Evolutionary conservation across 2,888 invertebrate genomes (phyloP), one percentile per base, ranked within the genome.

Genomic region (Lasioglossum morio): DNA sequence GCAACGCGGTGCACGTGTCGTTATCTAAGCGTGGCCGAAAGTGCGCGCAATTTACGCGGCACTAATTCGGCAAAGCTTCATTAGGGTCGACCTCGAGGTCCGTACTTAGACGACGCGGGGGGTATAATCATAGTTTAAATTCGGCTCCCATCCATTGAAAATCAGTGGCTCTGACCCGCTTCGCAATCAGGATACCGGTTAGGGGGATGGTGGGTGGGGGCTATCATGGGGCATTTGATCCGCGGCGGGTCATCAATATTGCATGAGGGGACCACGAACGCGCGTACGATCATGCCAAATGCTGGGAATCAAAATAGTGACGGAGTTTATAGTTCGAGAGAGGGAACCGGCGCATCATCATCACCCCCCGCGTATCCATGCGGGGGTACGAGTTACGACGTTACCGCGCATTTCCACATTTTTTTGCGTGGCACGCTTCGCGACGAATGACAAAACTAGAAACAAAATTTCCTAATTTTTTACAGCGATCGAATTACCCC

Each of bases 91-190:
- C 87, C 90, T 89, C 90, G 92, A 94, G 94, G 93, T 94, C 95
- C 93, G 94, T 95, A 94, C 95, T 95, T 95, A 94, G 92, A 89
- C 92, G 90, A 88, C 89, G 90, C 89, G 91, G 91, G 88, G 92
- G 93, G 92, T 93, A 88, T 94, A 95, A 95, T 95, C 94, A 95
- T 95, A 95, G 95, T 95, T 95, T 95, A 95, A 95, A 95, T 94
- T 95, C 94, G 94, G 93, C 92, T 94, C 92, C 93, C 94, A 94
- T 93, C 94, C 94, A 95, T 95, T 95, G 95, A 95, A 95, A 95
- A 95, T 95, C 95, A 95, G 94, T 93, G 94, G 94, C 93, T 94
- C 92, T 92, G 92, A 93, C 92, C 92, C 91, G 94, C 92, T 93
- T 94, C 92, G 93, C 94, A 94, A 94, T 94, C 94, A 93, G 93